Evolutionary conservation across 2,113 vertebrate genomes (phyloP), one percentile per base, ranked within the genome.

Genomic region (Xyrauchen texanus): DNA sequence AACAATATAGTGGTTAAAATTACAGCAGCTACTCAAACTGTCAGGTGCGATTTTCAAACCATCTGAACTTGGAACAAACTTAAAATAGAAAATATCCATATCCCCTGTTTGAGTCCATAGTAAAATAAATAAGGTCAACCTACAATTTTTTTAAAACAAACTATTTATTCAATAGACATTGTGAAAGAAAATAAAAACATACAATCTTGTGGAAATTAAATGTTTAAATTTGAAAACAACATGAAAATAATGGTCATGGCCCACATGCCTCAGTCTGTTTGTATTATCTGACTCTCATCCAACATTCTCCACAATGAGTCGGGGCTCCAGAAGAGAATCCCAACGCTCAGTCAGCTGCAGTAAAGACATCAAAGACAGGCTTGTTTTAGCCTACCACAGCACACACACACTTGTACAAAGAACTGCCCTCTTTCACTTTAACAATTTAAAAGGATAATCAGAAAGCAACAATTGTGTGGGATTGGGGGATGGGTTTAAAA

Each of bases 291-390:
- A 64, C 11, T 16, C 46, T 83, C 72, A 65, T 3, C 44, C 13
- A 0, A 45, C 42, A 79, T 77, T 63, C 82, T 95, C 94, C 79
- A 97, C 67, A n/a, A 99, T 90, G 76, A 98, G 90, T 60, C 97
- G 92, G 2, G 97, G 96, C 68, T 98, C 96, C 85, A 98, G 93
- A 82, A 98, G 88, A 0, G 95, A 93, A 76, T 93, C 94, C 97
- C 97, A 98, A 0, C 90, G 88, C 64, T 96, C 93, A 0, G 88
- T 95, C 86, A 98, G 91, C 97, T 98, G 88, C 86, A 84, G 86
- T 85, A 49, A 0, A 70, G 44, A 73, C 78, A 79, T 47, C 63
- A 80, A 63, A 80, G 13, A 85, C 61, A 77, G 80, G 16, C 8
- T 60, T 61, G 76, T 82, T 79, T 63, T 70, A 46, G 74, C 52